Conservation (phyloP, 2,888 invertebrate genomes). For the Salticus scenicus region DNA sequence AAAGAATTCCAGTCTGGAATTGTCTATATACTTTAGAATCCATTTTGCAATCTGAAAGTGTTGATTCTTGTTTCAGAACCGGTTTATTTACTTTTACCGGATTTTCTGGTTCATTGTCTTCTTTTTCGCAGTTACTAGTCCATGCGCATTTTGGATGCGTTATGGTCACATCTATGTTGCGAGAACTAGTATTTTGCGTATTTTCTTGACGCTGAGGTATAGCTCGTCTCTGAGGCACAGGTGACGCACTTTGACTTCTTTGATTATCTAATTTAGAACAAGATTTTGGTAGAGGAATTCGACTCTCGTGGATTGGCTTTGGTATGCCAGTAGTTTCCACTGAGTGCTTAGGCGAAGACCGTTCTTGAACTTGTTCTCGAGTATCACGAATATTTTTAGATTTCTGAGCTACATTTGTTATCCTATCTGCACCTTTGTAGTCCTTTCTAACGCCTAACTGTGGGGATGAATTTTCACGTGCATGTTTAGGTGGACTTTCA, state of each 20-base stretch:
- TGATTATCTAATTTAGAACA: conserved; percentile 23
- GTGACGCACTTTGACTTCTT: conserved; percentile 55
- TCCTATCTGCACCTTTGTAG: conserved; percentile 5
- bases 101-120: conserved; percentile 46
- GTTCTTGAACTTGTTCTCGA: neutral
- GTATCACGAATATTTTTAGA: neutral
- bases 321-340: conserved; percentile 1
- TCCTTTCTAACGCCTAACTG: neutral
- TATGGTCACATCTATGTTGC: conserved; percentile 20
- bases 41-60: neutral
- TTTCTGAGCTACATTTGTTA: conserved; percentile 18
- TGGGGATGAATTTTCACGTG: neutral
- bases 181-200: neutral
- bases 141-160: conserved; percentile 59
- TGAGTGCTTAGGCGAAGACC: neutral
- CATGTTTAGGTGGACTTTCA: neutral
- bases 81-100: conserved; percentile 30
- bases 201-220: conserved; percentile 8
- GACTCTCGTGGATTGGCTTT: conserved; percentile 37
- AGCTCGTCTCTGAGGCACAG: conserved; percentile 39
- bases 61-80: neutral
- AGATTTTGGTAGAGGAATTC: conserved; percentile 49
- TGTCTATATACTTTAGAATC: neutral
- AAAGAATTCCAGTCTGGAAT: neutral
- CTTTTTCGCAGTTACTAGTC: conserved; percentile 33